These are phyloP conservation scores for Eilema sororculum DNA, from an alignment of 2,888 invertebrate species.

Conservation along the genomic window DNA sequence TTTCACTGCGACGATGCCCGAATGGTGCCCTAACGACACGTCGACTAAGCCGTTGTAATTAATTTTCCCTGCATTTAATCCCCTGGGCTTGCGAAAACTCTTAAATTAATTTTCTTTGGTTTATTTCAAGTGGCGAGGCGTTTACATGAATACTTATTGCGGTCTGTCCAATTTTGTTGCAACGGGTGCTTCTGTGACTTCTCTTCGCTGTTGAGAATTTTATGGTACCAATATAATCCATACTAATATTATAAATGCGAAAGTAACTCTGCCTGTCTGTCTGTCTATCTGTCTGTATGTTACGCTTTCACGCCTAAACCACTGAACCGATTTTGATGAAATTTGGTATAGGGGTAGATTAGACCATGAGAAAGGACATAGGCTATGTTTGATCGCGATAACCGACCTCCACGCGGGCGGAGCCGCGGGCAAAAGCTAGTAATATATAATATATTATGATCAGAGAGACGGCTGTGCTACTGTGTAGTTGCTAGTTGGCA, in stretches of 20 bases:
- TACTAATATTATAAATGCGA: too few species aligned
- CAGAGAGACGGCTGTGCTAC: neutral
- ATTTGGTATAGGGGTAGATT: too few species aligned
- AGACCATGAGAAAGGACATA: too few species aligned
- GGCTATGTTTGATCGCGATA: too few species aligned
- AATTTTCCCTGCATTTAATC: constrained; percentile 54
- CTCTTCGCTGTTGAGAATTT: neutral
- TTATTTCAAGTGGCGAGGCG: constrained; percentile 25
- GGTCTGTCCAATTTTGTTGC: neutral
- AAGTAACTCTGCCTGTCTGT: too few species aligned
- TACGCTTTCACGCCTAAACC: too few species aligned
- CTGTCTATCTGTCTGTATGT: too few species aligned
- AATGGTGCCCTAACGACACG: constrained; percentile 30
- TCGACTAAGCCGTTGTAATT: constrained; percentile 55
- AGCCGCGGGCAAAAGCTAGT: too few species aligned
- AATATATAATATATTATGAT: too few species aligned
- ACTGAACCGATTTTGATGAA: too few species aligned
- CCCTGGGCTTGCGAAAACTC: constrained; percentile 27
- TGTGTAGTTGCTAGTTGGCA: neutral
- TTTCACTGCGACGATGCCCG: constrained; percentile 6
- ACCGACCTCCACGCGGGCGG: too few species aligned
- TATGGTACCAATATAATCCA: neutral
- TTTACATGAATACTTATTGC: constrained; percentile 3
- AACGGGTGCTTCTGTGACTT: neutral
- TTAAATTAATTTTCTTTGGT: constrained; percentile 40